phyloP scores from a whole-genome alignment of 1,140 invertebrate genomes.

The Cydia splendana region DNA sequence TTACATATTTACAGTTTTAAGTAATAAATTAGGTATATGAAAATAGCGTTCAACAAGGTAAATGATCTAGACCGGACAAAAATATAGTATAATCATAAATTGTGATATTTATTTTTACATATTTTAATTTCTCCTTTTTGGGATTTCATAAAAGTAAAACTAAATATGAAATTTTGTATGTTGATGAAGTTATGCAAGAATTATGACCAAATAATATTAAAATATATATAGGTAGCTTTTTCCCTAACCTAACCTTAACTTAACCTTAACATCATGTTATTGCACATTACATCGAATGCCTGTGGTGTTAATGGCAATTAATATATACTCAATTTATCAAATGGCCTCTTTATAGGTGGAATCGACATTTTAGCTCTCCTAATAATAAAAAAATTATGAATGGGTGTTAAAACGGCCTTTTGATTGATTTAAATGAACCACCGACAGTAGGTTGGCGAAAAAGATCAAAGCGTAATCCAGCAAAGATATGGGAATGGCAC shows the following conservation, averaged over 20 bases:
- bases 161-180: too few relatives aligned
- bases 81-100: too few relatives aligned
- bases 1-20: too few relatives aligned
- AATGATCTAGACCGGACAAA: too few relatives aligned
- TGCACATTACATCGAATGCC: neutral
- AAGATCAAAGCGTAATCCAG: neutral
- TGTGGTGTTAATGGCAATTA: constrained; percentile 10
- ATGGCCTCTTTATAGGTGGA: neutral
- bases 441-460: neutral
- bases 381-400: neutral
- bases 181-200: neutral
- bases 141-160: too few relatives aligned
- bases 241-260: neutral
- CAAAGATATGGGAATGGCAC: neutral
- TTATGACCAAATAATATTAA: neutral
- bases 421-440: neutral
- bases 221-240: neutral
- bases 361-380: neutral
- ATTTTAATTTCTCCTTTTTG: too few relatives aligned
- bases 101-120: too few relatives aligned
- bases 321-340: neutral
- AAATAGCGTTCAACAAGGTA: too few relatives aligned
- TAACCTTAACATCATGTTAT: too few relatives aligned
- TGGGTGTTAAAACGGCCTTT: neutral
- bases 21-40: too few relatives aligned